These are phyloP conservation scores for Ciconia stormi DNA, from an alignment of 2,113 vertebrate genomes.

Conservation along the genomic window DNA sequence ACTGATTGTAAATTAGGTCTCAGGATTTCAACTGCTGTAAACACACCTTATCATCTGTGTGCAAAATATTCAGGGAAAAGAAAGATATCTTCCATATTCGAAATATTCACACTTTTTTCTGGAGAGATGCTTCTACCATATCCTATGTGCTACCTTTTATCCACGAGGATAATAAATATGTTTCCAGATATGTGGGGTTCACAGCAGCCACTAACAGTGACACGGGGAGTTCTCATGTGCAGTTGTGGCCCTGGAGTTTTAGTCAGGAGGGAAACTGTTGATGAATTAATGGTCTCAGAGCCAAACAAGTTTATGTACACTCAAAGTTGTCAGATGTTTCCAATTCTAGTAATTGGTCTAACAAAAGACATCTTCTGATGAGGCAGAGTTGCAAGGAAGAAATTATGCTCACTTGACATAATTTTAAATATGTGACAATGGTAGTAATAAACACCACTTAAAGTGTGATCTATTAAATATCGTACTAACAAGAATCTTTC, in stretches of 20 bases:
- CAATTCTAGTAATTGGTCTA: background rate
- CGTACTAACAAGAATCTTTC: background rate
- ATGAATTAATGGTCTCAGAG: background rate
- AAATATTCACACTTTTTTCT: background rate
- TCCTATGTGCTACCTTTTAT: background rate
- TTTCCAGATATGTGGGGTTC: background rate
- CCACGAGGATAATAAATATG: background rate
- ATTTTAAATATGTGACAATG: background rate
- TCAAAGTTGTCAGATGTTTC: background rate
- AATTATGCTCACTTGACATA: background rate
- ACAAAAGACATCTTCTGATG: background rate
- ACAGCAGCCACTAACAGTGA: background rate
- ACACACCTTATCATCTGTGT: background rate
- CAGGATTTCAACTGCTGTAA: background rate
- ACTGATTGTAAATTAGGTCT: background rate
- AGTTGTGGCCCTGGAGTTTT: background rate
- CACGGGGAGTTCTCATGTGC: background rate
- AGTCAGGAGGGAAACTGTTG: background rate
- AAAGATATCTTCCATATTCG: background rate
- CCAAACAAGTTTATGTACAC: background rate
- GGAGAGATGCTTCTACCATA: background rate
- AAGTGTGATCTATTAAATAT: background rate
- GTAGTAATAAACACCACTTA: background rate
- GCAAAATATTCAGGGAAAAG: background rate
- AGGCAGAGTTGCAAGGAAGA: background rate